Evolutionary conservation across 2,113 vertebrate species (phyloP), one percentile per base, ranked within the genome.

Genomic region (Cisticola juncidis): DNA sequence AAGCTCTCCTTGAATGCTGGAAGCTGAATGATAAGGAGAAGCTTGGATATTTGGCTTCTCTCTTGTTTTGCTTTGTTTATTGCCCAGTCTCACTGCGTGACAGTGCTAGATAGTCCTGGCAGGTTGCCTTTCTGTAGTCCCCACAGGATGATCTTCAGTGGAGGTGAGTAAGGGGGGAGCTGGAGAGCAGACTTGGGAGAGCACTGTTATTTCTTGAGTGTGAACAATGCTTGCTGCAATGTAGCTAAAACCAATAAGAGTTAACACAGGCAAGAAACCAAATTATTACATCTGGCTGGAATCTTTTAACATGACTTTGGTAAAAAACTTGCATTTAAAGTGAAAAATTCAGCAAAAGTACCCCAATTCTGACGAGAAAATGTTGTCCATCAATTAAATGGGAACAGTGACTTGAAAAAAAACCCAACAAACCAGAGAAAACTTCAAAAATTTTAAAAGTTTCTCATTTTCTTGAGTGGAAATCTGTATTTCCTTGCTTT

Each of bases 351-450:
- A 15, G 12, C 17, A 81, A 65, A 86, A 71, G 31, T 28, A 57
- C 11, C 40, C 28, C 8, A 48, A 36, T 54, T 81, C 28, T 40
- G 28, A 53, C 15, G 48, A 36, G 12, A 70, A 47, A 33, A n/a
- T n/a, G 56, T 89, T 54, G 8, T 29, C 33, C 36, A 35, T 71
- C 33, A 80, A 60, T 82, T 62, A 57, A 80, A 68, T 31, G 8
- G 33, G 77, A 91, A 47, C 1, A 68, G 9, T 47, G 5, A 45
- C 25, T 64, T 56, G 12, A 11, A 28, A 28, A 51, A 51, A 66
- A 28, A 6, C n/a, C n/a, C n/a, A 14, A 3, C 1, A 35, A 42
- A 17, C 1, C 2, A 26, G 36, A 13, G 7, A 25, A 47, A 60
- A 51, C 17, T 54, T 47, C 54, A 8, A 31, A 42, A 54, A 2